A percentile compares a stretch with the other conserved stretches of the same genome.
Conservation (phyloP, 2,797 vertebrate genomes). For the Scolopax rusticola region DNA sequence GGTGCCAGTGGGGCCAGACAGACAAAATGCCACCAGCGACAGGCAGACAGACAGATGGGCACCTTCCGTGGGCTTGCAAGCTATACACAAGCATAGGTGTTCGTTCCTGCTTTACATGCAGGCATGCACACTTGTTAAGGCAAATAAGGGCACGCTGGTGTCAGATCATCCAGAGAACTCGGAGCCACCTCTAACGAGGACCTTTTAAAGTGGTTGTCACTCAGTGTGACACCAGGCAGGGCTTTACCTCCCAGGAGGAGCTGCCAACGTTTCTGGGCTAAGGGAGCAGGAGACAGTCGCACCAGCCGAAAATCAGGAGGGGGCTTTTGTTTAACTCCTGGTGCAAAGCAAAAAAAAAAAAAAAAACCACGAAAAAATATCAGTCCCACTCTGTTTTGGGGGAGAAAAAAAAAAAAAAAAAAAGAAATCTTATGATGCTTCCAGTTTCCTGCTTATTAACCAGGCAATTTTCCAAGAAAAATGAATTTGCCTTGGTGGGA, state of each 20-base stretch:
- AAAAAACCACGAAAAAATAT: not conserved
- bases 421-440: not conserved
- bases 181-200: not conserved
- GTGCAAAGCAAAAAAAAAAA: not conserved
- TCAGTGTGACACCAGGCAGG: not conserved
- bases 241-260: not conserved
- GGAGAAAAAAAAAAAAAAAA: too few species aligned
- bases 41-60: not conserved
- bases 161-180: not conserved
- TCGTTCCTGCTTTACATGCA: not conserved
- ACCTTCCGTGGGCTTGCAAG: not conserved
- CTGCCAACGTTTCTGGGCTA: not conserved
- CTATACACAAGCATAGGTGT: not conserved
- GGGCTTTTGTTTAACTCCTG: not conserved
- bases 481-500: not conserved
- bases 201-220: not conserved
- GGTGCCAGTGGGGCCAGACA: not conserved
- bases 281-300: not conserved
- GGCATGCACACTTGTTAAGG: not conserved
- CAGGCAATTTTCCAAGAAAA: conserved; percentile 34
- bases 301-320: not conserved
- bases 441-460: not conserved
- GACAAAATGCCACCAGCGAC: not conserved
- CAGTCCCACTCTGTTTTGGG: not conserved
- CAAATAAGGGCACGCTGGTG: not conserved